These are phyloP conservation scores for Bombycilla garrulus DNA, from an alignment of 2,113 vertebrate species.

Conservation along the genomic window DNA sequence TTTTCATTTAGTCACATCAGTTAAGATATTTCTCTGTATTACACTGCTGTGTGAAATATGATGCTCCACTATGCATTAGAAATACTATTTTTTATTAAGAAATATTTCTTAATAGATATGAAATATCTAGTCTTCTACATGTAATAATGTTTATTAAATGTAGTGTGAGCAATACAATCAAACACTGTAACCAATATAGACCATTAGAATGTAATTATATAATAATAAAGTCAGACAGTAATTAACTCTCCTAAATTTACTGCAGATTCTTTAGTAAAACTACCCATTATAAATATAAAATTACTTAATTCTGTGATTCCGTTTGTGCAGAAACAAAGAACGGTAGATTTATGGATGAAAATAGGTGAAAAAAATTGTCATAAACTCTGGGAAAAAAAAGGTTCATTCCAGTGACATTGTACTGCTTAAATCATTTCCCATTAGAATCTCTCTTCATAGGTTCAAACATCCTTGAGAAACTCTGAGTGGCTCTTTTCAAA, in stretches of 20 bases:
- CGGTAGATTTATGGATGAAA: background rate
- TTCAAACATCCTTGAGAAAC: background rate
- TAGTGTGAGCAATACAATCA: background rate
- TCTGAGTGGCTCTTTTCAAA: background rate
- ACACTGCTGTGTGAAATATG: background rate
- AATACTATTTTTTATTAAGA: background rate
- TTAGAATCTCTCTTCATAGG: background rate
- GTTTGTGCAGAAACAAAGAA: background rate
- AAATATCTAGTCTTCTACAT: background rate
- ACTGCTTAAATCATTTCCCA: background rate
- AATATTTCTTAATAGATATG: background rate
- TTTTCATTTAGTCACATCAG: background rate
- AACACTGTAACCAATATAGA: background rate
- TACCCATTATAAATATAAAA: background rate
- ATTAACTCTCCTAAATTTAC: background rate
- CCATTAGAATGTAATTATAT: background rate
- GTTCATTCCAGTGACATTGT: background rate
- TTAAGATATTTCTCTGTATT: background rate
- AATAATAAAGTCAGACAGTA: background rate
- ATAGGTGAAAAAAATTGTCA: background rate
- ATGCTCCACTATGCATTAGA: background rate
- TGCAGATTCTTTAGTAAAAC: background rate
- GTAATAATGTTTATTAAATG: background rate
- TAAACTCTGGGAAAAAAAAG: background rate
- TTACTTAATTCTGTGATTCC: background rate